Base-by-base conservation (phyloP, 2,113 vertebrate species). In the Anas platyrhynchos region DNA sequence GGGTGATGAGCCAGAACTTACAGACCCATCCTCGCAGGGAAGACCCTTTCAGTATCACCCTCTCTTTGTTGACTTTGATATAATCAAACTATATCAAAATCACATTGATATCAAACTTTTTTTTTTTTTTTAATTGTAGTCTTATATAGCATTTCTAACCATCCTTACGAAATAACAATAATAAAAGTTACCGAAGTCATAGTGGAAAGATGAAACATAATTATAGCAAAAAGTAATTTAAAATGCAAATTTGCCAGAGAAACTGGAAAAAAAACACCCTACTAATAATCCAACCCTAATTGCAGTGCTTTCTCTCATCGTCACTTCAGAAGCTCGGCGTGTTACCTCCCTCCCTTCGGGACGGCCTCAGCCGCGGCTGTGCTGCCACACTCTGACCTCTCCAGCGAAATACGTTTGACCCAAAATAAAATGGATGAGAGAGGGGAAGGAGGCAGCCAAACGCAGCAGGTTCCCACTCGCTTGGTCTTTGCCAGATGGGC, bases 201-300 rank as follows among this genome's bases (percentile, higher is more conserved):
- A 93, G 77, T 67, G 88, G 94, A 96, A 94, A 96, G 83, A 97
- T 91, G 92, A 96, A 96, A 86, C 87, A 75, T 59, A 94, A 97
- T 92, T 97, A 95, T 48, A 83, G 52, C 32, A 73, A 94, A 95
- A 91, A 22, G 54, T 94, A 82, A 97, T 97, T 98, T 97, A 95
- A 98, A 98, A 98, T 98, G 96, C 96, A 98, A 95, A 98, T 98
- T 89, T 38, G 16, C 89, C 0, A 4, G 81, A 81, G 94, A 93
- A 94, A 81, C 73, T 36, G 75, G 9, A 61, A 25, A 13, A 34
- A 6, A 62, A 38, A 38, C 9, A 87, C 17, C 20, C 46, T 48
- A 11, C 46, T 48, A 48, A 48, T 48, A 48, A 50, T 50, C 48
- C 48, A 25, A 52, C 36, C 59, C 86, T 97, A 96, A 97, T 96